phyloP scores from a whole-genome alignment of 1,140 invertebrate species.

The Amyelois transitella region DNA sequence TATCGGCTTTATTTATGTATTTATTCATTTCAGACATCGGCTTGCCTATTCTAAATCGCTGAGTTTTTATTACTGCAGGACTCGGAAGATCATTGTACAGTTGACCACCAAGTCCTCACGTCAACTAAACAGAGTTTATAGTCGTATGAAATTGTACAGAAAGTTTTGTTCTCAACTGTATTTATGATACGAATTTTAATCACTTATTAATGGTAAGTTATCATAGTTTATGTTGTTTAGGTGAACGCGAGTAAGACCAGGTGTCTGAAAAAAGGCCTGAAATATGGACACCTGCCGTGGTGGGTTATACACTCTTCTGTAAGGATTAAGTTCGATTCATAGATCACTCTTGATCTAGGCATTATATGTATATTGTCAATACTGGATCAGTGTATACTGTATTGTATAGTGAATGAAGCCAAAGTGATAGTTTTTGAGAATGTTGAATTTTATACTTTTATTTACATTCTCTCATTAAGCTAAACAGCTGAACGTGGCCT shows the following conservation, averaged over 20 bases:
- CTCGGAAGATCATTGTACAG: not conserved
- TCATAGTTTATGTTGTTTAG: not conserved
- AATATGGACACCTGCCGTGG: not conserved
- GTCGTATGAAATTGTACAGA: not conserved
- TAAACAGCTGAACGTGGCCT: too few relatives aligned
- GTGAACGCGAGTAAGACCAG: not conserved
- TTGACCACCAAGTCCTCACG: not conserved
- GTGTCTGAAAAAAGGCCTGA: not conserved
- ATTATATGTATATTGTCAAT: too few relatives aligned
- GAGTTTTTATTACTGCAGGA: not conserved
- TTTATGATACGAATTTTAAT: not conserved
- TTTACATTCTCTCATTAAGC: too few relatives aligned
- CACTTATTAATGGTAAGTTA: not conserved
- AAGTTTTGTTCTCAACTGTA: not conserved
- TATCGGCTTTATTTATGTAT: constrained; percentile 62
- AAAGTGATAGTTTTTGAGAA: too few relatives aligned
- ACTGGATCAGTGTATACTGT: too few relatives aligned
- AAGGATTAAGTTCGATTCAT: too few relatives aligned
- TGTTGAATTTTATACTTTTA: too few relatives aligned
- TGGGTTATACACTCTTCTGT: too few relatives aligned
- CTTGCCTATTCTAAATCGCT: constrained; percentile 4
- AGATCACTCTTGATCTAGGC: too few relatives aligned
- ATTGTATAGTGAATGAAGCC: too few relatives aligned
- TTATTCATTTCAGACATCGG: constrained; percentile 41
- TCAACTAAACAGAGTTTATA: not conserved